Percentiles rank a stretch among this genome's conserved stretches.
These are phyloP conservation scores for Pavo muticus DNA, from an alignment of 2,113 vertebrate genomes.

Conservation along the genomic window DNA sequence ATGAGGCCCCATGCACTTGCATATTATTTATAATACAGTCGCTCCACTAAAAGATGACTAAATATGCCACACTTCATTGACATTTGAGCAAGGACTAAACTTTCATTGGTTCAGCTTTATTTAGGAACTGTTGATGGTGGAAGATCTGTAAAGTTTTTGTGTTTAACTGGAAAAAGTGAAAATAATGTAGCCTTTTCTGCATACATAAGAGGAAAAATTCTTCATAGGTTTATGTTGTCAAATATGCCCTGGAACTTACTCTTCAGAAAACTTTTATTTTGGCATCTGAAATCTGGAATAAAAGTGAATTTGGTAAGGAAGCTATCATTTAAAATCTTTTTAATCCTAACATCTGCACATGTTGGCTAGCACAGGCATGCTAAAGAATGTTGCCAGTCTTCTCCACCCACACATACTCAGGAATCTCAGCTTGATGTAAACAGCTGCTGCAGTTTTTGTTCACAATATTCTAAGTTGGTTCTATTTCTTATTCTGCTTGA, in stretches of 20 bases:
- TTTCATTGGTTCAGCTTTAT: neutral
- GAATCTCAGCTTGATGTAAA: neutral
- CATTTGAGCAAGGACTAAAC: neutral
- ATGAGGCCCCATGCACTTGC: neutral
- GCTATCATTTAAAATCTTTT: neutral
- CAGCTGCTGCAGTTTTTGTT: neutral
- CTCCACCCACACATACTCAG: neutral
- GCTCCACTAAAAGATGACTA: neutral
- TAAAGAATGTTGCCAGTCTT: conserved; percentile 45
- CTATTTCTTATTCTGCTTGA: neutral
- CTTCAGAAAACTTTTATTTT: neutral
- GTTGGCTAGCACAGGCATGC: conserved; percentile 40
- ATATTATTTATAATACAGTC: neutral
- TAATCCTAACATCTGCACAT: neutral
- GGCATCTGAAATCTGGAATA: neutral
- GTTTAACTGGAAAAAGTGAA: neutral
- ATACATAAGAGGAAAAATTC: neutral
- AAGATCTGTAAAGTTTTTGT: neutral
- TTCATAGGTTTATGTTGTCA: neutral
- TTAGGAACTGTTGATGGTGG: neutral
- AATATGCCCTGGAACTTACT: neutral
- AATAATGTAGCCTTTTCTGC: neutral
- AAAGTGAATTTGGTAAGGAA: neutral
- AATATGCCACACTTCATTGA: neutral
- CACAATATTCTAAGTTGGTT: neutral